A percentile compares a stretch with the other conserved stretches of the same genome.
Evolutionary conservation across 2,888 invertebrate species (phyloP).

Genomic region (Thymelicus lineola): DNA sequence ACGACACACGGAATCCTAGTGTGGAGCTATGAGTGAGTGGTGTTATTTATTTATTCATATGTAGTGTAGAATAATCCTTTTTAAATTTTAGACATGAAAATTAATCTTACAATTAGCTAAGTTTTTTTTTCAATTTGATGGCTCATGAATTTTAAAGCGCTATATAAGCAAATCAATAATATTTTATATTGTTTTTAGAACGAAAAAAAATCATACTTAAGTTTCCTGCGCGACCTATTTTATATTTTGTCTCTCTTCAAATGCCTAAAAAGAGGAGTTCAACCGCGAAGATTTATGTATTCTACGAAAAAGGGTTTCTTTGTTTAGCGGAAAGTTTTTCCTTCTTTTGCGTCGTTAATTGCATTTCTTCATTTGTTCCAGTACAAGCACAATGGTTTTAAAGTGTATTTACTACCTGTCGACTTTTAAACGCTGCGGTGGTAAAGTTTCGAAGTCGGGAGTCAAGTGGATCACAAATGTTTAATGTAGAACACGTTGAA

Average conservation of each 20-base stretch:
- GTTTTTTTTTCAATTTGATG: too few relatives aligned
- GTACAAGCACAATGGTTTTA: constrained; percentile 28
- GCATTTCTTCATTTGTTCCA: constrained; percentile 49
- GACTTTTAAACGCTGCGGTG: constrained; percentile 12
- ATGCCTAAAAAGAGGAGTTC: constrained; percentile 59
- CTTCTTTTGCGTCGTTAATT: constrained; percentile 58
- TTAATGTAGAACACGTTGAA: constrained; percentile 21
- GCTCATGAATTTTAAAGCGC: too few relatives aligned
- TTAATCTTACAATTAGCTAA: too few relatives aligned
- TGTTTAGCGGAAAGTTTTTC: constrained; percentile 58
- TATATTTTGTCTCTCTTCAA: constrained; percentile 58
- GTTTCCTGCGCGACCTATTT: constrained; percentile 39
- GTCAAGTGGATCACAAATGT: constrained; percentile 27
- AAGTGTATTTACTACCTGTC: constrained; percentile 29
- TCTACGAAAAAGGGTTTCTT: constrained; percentile 57
- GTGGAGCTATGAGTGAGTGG: too few relatives aligned
- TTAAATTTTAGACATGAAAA: too few relatives aligned
- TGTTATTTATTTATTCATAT: too few relatives aligned
- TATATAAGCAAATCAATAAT: too few relatives aligned
- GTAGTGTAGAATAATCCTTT: too few relatives aligned
- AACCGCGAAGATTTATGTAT: constrained; percentile 68
- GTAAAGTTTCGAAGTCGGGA: constrained; percentile 33
- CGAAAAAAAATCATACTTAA: background rate
- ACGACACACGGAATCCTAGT: too few relatives aligned
- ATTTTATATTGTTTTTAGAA: too few relatives aligned